These are phyloP conservation scores for Ommatoiulus sabulosus DNA, from an alignment of 2,888 invertebrate species.

Conservation along the genomic window DNA sequence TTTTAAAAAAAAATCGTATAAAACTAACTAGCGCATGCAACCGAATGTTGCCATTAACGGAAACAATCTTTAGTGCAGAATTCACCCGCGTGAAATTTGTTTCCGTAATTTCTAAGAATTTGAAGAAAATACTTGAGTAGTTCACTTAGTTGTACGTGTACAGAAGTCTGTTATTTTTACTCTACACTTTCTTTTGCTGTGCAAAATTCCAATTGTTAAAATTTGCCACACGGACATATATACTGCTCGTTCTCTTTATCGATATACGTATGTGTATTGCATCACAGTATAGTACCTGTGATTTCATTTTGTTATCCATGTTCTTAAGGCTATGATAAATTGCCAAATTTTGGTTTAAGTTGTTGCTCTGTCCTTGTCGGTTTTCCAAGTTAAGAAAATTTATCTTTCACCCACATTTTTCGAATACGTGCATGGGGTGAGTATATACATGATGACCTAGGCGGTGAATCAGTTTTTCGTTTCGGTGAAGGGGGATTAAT, in stretches of 20 bases:
- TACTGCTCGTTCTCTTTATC: neutral
- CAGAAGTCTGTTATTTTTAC: neutral
- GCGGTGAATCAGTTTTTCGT: neutral
- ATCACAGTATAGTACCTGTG: too few species aligned
- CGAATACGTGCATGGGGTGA: neutral
- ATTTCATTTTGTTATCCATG: neutral
- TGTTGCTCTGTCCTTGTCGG: neutral
- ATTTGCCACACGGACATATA: too few species aligned
- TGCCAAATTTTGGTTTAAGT: neutral
- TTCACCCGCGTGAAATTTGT: too few species aligned
- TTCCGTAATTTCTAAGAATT: too few species aligned
- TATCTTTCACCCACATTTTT: neutral
- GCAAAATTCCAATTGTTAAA: too few species aligned
- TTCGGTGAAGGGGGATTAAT: constrained; percentile 23
- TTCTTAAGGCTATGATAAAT: neutral
- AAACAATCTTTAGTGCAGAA: too few species aligned
- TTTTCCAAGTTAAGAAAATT: neutral
- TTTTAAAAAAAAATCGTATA: too few species aligned
- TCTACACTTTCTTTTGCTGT: too few species aligned
- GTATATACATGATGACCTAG: neutral
- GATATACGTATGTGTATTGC: neutral
- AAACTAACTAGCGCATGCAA: too few species aligned
- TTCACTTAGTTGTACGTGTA: neutral
- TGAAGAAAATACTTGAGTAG: too few species aligned
- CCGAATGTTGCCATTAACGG: too few species aligned